These are phyloP conservation scores for Yasuhikotakia modesta DNA, from an alignment of 2,797 vertebrate genomes.

Conservation along the genomic window DNA sequence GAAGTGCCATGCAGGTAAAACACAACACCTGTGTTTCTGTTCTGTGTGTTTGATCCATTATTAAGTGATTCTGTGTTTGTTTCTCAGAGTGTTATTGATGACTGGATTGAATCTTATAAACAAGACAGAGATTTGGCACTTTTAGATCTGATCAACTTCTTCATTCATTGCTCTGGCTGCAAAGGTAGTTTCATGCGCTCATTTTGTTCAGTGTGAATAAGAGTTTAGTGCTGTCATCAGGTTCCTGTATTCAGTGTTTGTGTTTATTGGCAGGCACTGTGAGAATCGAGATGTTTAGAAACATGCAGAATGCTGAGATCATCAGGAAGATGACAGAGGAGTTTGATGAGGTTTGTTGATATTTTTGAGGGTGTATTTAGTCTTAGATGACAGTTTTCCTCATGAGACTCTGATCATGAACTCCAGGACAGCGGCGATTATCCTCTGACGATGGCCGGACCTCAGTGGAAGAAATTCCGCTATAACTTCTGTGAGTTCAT, in stretches of 20 bases:
- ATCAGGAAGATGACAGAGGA: constrained; percentile 99
- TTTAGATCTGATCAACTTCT: constrained; percentile 99
- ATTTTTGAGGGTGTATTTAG: not conserved
- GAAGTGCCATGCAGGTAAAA: constrained; percentile 97
- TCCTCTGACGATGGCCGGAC: constrained; percentile 97
- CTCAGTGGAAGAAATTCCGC: constrained; percentile 98
- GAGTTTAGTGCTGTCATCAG: too few relatives aligned
- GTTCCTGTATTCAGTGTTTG: too few relatives aligned
- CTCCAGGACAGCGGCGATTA: constrained; percentile 79
- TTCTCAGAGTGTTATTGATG: constrained; percentile 89
- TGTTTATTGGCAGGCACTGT: constrained; percentile 84
- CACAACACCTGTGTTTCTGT: not conserved
- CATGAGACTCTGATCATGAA: not conserved
- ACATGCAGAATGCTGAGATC: constrained; percentile 99
- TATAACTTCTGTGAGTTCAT: constrained; percentile 99
- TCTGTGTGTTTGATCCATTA: not conserved
- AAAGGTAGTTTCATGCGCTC: constrained; percentile 80
- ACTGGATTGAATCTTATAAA: constrained; percentile 99
- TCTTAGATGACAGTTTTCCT: too few relatives aligned
- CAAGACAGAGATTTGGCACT: constrained; percentile 97
- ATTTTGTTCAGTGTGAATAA: not conserved
- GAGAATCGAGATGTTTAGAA: constrained; percentile 99
- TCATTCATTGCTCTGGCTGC: constrained; percentile 99
- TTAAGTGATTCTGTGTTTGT: not conserved
- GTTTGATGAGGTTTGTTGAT: constrained; percentile 92